phyloP scores from a whole-genome alignment of 2,888 invertebrate species.

The Apotomis betuletana region DNA sequence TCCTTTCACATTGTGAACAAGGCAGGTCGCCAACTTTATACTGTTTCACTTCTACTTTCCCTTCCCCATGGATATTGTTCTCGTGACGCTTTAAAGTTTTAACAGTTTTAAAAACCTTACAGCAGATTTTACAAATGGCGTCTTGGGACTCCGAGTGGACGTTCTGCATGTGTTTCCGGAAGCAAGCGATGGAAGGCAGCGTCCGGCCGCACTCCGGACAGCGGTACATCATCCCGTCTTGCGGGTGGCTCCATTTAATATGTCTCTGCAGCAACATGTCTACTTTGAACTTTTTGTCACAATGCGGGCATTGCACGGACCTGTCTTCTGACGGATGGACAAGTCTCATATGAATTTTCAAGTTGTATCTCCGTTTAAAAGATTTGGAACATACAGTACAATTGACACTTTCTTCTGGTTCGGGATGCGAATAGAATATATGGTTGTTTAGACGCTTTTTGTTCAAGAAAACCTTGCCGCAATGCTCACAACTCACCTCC shows the following conservation, averaged over 20 bases:
- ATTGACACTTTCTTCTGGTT: constrained; percentile 48
- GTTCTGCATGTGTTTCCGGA: constrained; percentile 53
- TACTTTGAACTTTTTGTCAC: constrained; percentile 54
- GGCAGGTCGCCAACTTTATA: constrained; percentile 46
- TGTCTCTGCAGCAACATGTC: constrained; percentile 55
- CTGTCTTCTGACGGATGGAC: constrained; percentile 51
- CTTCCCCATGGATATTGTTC: constrained; percentile 36
- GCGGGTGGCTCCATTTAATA: constrained; percentile 55
- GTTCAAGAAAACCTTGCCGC: constrained; percentile 53
- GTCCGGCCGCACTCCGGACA: constrained; percentile 53
- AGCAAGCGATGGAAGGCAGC: constrained; percentile 49
- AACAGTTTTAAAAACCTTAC: constrained; percentile 45
- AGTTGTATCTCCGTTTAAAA: constrained; percentile 53
- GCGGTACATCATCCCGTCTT: constrained; percentile 53
- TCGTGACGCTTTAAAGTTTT: constrained; percentile 43
- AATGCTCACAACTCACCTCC: constrained; percentile 50
- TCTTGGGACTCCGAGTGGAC: constrained; percentile 47
- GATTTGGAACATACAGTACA: constrained; percentile 53
- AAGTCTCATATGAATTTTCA: constrained; percentile 55
- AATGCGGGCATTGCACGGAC: constrained; percentile 50
- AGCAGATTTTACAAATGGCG: constrained; percentile 44
- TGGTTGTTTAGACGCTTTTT: constrained; percentile 56
- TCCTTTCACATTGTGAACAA: constrained; percentile 47
- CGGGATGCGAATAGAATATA: constrained; percentile 55
- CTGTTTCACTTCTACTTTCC: constrained; percentile 35